Base-by-base conservation (phyloP, 2,797 vertebrate genomes). In the Sebastes minor region DNA sequence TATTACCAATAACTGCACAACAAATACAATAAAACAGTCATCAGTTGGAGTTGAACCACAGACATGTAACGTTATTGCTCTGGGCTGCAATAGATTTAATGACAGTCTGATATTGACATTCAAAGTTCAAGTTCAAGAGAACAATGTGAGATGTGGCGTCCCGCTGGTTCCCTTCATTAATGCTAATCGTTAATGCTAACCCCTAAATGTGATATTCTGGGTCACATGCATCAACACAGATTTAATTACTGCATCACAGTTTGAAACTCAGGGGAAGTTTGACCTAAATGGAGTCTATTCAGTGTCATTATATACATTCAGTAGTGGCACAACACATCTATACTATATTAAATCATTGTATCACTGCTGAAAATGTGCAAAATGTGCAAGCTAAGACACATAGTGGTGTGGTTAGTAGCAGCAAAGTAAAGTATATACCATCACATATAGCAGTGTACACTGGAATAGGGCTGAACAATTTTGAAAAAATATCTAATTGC, bases 171-270 rank as follows among this genome's bases (percentile, higher is more conserved):
- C 27, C 68, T 69, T 71, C 14, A 86, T 80, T 82, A 68, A 79
- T 32, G 38, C 68, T 53, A 76, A 81, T 77, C 22, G 74, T 78
- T 81, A 65, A 71, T 7, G 12, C 66, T 66, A 78, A 78, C 65
- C 80, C 66, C 69, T 75, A 53, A 83, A 83, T 76, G 78, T 65
- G 70, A 76, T 69, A 62, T 76, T 82, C 71, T 81, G 80, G 87
- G 86, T 91, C 82, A 85, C 52, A 76, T 59, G 49, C 67, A 86
- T 75, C 56, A 62, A 35, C 11, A 72, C 22, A 72, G 23, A 86
- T 77, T 71, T 74, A 83, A 86, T 81, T 72, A 87, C 65, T 65
- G 63, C 46, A 69, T 64, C 57, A 74, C 60, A 84, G 38, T 65
- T 27, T n/a, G 65, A 33, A 62, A 68, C 38, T 65, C 14, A 4